Conservation (phyloP, 2,888 invertebrate genomes). For the Parasteatoda lunata region DNA sequence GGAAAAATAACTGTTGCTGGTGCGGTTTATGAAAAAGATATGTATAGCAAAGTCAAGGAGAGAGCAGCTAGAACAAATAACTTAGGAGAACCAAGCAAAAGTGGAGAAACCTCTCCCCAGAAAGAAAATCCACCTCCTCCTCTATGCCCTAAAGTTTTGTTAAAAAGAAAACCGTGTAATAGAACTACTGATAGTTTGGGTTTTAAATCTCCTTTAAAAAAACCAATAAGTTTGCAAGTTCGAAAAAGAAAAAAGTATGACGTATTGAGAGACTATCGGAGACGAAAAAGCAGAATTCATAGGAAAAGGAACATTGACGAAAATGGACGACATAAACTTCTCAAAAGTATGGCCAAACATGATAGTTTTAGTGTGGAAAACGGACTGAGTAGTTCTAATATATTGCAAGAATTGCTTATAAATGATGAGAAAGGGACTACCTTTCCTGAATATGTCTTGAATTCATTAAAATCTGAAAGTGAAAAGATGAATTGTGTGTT, state of each 20-base stretch:
- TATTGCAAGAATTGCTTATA: slow-evolving; percentile 56
- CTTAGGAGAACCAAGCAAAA: slow-evolving; percentile 28
- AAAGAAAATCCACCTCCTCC: slow-evolving; percentile 45
- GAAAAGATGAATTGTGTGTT: slow-evolving; percentile 11
- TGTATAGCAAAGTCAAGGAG: slow-evolving; percentile 75
- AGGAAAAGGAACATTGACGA: slow-evolving; percentile 43
- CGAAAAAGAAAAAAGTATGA: slow-evolving; percentile 60
- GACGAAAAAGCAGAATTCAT: slow-evolving; percentile 44
- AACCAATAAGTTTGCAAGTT: slow-evolving; percentile 48
- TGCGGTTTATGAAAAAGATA: slow-evolving; percentile 72
- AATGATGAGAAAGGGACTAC: slow-evolving; percentile 48
- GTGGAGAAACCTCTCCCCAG: slow-evolving; percentile 8
- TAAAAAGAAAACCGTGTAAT: slow-evolving; percentile 50
- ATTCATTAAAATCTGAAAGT: slow-evolving; percentile 27
- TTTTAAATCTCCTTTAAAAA: slow-evolving; percentile 48
- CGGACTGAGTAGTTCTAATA: slow-evolving; percentile 31
- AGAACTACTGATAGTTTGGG: slow-evolving; percentile 19
- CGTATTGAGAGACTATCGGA: slow-evolving; percentile 50
- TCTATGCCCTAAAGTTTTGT: slow-evolving; percentile 55
- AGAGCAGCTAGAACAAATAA: slow-evolving; percentile 40
- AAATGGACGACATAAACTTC: slow-evolving; percentile 33
- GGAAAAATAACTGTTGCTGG: slow-evolving; percentile 73
- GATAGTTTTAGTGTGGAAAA: slow-evolving; percentile 14
- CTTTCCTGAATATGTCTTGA: slow-evolving; percentile 16
- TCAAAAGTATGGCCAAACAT: slow-evolving; percentile 19